Conservation (phyloP, 2,113 vertebrate species). For the Pelusios castaneus region DNA sequence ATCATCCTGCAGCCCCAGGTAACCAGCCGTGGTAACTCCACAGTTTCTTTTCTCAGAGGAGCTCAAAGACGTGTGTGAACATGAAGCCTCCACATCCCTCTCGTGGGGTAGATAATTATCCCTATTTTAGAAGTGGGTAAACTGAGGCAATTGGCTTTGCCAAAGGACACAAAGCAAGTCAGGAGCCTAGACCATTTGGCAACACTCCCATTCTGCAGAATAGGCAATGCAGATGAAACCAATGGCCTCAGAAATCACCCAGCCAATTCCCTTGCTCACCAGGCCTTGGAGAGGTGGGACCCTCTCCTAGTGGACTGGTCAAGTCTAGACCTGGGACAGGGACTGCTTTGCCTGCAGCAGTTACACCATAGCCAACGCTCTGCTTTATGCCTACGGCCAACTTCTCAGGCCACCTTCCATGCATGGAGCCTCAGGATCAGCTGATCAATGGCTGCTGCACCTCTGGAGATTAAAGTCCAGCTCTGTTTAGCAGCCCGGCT, state of each 20-base stretch:
- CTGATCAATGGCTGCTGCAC: neutral
- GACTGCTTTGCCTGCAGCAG: rapidly evolving
- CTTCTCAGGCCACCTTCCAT: neutral
- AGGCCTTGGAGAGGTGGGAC: rapidly evolving
- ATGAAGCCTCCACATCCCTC: neutral
- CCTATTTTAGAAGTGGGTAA: conserved; percentile 3
- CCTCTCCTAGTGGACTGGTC: neutral
- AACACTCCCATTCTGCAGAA: neutral
- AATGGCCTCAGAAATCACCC: neutral
- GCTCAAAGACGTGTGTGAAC: neutral
- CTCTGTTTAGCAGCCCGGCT: neutral
- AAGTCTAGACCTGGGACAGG: neutral
- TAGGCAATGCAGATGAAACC: neutral
- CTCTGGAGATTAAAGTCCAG: neutral
- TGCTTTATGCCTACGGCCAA: no score
- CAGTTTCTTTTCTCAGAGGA: neutral
- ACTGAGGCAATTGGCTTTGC: neutral
- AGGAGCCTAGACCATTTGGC: neutral
- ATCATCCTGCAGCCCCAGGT: neutral
- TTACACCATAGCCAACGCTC: neutral
- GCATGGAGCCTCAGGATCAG: neutral
- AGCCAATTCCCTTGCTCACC: neutral
- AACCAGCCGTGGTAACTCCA: neutral
- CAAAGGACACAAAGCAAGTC: neutral
- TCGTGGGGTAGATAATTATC: neutral